phyloP scores from a whole-genome alignment of 1,140 invertebrate species.

The Caenorhabditis latens region DNA sequence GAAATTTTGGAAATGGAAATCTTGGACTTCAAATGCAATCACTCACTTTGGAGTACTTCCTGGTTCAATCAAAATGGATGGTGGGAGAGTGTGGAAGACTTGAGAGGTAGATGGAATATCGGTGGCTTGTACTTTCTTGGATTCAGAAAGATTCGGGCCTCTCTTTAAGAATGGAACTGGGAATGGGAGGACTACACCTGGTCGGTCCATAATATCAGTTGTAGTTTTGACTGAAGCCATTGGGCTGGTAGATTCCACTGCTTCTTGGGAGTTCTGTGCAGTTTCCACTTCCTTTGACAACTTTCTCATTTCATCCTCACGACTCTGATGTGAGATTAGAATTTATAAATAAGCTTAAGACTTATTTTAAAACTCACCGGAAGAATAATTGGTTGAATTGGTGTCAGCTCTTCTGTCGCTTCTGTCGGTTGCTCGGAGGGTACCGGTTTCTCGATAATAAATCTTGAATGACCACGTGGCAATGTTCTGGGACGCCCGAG shows the following conservation, averaged over 20 bases:
- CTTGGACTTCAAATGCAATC: not conserved
- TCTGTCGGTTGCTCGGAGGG: not conserved
- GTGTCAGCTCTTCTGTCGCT: conserved; percentile 20
- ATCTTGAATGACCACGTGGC: conserved; percentile 10
- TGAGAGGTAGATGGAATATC: conserved; percentile 23
- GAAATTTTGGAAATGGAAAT: not conserved
- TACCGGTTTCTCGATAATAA: conserved; percentile 13
- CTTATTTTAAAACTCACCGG: not conserved
- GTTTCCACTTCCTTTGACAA: not conserved
- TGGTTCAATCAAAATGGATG: conserved; percentile 61
- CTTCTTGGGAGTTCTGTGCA: not conserved
- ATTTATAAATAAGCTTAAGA: not conserved
- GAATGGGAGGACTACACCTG: conserved; percentile 72
- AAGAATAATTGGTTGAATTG: conserved; percentile 48
- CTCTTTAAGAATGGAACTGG: conserved; percentile 75
- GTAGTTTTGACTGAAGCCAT: not conserved
- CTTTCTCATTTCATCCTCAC: conserved; percentile 19
- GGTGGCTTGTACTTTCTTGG: conserved; percentile 20
- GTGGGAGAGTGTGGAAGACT: conserved; percentile 55
- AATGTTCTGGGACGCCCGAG: not conserved
- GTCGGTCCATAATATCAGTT: conserved; percentile 69
- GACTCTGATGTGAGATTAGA: conserved; percentile 14
- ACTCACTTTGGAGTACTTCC: conserved; percentile 25
- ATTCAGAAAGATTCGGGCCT: conserved; percentile 47
- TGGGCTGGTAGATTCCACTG: conserved; percentile 2